These are phyloP conservation scores for Rhea americana DNA, from an alignment of 2,113 vertebrate species.

Conservation along the genomic window DNA sequence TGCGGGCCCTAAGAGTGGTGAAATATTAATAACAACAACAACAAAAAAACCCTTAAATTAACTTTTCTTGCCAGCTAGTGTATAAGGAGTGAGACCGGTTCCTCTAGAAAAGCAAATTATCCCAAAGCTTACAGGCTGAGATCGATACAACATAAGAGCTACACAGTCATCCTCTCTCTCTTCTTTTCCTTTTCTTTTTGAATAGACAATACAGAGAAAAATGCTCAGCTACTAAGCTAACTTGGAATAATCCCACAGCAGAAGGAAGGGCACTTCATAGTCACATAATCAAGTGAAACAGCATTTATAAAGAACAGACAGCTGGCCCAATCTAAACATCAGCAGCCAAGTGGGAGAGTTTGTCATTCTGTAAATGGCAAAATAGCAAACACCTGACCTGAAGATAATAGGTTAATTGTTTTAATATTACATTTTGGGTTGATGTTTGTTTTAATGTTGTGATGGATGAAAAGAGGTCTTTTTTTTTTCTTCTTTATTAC, in stretches of 20 bases:
- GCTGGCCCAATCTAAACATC: constrained; percentile 31
- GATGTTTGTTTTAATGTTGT: constrained; percentile 53
- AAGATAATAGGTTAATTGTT: constrained; percentile 72
- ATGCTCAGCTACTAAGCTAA: constrained; percentile 20
- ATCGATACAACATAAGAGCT: neutral
- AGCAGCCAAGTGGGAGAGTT: constrained; percentile 51
- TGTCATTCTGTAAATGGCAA: constrained; percentile 57
- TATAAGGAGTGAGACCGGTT: neutral
- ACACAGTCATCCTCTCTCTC: neutral
- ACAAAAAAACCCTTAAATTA: neutral
- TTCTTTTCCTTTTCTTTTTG: fast-evolving
- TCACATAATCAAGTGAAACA: constrained; percentile 41
- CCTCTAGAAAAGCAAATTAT: neutral
- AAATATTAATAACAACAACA: neutral
- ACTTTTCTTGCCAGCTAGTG: neutral
- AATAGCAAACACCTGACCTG: constrained; percentile 54
- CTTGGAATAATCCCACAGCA: constrained; percentile 5
- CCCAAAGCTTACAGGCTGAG: neutral
- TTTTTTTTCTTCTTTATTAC: neutral
- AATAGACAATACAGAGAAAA: neutral
- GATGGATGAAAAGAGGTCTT: constrained; percentile 34
- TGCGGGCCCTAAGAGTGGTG: neutral
- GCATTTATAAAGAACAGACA: constrained; percentile 59
- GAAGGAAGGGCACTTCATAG: constrained; percentile 26
- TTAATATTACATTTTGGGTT: constrained; percentile 60